Base-by-base conservation (phyloP, 2,113 vertebrate species). In the Phyllostomus hastatus region DNA sequence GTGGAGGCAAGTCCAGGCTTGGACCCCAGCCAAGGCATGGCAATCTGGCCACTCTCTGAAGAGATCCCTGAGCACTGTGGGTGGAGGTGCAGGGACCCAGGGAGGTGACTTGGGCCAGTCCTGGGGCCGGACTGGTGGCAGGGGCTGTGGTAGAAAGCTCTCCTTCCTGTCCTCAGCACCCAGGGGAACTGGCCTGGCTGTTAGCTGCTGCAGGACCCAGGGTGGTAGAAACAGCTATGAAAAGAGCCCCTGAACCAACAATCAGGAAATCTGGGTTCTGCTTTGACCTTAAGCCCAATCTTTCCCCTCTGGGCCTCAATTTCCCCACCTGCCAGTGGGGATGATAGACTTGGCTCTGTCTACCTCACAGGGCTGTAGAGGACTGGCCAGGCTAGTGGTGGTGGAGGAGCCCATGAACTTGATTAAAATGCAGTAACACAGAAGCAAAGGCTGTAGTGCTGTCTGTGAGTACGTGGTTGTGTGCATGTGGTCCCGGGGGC, bases 391-490 rank as follows among this genome's bases (percentile, higher is more conserved):
- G 35, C 54, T 31, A 35, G 35, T 7, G 72, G 76, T 48, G 19
- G 52, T 46, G 17, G 82, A 92, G 41, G 93, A 94, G 89, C 16
- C 72, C 64, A 6, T 91, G 93, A 79, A 86, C 91, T 43, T 50
- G 95, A 98, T 94, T 97, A 96, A 97, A 98, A 85, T 46, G 84
- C 64, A 48, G 5, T 28, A 41, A 66, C 28, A 20, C 20, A 22
- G 69, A 72, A 52, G 38, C 14, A 2, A 92, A 10, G 73, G n/a
- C 41, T 78, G 7, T 5, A 0, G 94, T 26, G 0, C 92, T 75
- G 67, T 73, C 88, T 3, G 7, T 90, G 92, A 43, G 4, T 1
- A 6, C 6, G 4, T 79, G 59, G 2, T 17, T 12, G 82, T 0
- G 19, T 70, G 92, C 52, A 0, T 31, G 6, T 72, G 66, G 0